phyloP scores from a whole-genome alignment of 2,113 vertebrate species.

The Cyanoramphus novaezelandiae region DNA sequence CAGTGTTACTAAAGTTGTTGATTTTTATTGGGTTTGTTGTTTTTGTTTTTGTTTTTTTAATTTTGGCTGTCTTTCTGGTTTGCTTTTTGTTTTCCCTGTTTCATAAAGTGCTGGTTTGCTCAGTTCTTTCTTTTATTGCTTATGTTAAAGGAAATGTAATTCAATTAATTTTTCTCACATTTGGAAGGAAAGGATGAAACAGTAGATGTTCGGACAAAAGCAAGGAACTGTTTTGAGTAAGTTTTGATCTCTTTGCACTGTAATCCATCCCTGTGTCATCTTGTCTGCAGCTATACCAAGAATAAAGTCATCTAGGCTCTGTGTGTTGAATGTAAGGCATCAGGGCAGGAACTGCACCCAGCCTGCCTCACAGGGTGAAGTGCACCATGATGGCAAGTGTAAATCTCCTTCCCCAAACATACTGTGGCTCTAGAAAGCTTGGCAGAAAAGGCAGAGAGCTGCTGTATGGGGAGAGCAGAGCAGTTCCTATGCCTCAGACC shows the following conservation, averaged over 20 bases:
- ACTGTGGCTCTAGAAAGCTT: not conserved
- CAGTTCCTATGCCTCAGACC: not conserved
- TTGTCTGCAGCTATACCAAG: not conserved
- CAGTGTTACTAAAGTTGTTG: not conserved
- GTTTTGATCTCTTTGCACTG: not conserved
- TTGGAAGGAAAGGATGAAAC: not conserved
- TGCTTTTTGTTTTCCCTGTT: not conserved
- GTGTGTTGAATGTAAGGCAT: accelerated
- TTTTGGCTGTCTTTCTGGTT: not conserved
- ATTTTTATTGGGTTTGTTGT: too few relatives aligned
- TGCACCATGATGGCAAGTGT: accelerated
- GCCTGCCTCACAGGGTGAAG: accelerated
- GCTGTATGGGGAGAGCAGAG: accelerated
- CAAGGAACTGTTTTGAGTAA: not conserved
- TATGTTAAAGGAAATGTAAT: not conserved
- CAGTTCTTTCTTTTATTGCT: not conserved
- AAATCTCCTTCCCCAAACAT: not conserved
- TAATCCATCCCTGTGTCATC: not conserved
- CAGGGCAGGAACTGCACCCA: not conserved
- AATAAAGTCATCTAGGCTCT: not conserved
- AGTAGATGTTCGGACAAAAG: not conserved
- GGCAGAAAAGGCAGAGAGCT: not conserved
- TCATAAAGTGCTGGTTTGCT: not conserved
- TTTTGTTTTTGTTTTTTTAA: accelerated
- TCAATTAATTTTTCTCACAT: not conserved